Evolutionary conservation across 2,797 vertebrate species (phyloP).

Genomic region (Paguma larvata): DNA sequence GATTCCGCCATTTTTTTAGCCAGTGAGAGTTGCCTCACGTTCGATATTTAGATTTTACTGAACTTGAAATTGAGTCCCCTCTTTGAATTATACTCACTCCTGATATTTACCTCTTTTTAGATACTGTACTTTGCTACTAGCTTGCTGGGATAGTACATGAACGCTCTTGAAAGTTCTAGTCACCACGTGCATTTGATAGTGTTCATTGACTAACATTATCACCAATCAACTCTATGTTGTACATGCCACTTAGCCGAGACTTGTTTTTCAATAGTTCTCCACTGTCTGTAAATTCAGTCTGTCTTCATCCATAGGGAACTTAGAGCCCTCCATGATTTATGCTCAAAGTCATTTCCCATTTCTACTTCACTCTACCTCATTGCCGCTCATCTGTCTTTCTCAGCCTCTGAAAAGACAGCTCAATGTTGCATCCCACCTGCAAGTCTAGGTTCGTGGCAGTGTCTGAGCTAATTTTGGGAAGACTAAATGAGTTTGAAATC

Average conservation of each 20-base stretch:
- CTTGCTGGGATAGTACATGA: neutral
- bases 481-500: neutral
- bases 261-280: neutral
- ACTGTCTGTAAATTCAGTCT: conserved; percentile 3
- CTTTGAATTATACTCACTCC: neutral
- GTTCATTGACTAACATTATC: neutral
- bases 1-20: neutral
- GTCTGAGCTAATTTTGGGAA: conserved; percentile 38
- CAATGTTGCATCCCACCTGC: neutral
- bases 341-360: neutral
- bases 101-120: neutral
- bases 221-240: neutral
- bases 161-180: neutral
- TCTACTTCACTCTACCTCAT: neutral
- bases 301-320: neutral
- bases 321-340: neutral
- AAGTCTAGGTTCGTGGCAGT: neutral
- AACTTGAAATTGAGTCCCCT: neutral
- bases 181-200: neutral
- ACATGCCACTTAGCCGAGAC: neutral
- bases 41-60: conserved; percentile 40
- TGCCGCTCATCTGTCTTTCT: neutral
- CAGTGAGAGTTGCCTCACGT: neutral
- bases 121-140: neutral
- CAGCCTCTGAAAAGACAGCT: conserved; percentile 41